A percentile compares a stretch with the other conserved stretches of the same genome.
phyloP scores from a whole-genome alignment of 2,113 vertebrate species.

The Labrus mixtus region DNA sequence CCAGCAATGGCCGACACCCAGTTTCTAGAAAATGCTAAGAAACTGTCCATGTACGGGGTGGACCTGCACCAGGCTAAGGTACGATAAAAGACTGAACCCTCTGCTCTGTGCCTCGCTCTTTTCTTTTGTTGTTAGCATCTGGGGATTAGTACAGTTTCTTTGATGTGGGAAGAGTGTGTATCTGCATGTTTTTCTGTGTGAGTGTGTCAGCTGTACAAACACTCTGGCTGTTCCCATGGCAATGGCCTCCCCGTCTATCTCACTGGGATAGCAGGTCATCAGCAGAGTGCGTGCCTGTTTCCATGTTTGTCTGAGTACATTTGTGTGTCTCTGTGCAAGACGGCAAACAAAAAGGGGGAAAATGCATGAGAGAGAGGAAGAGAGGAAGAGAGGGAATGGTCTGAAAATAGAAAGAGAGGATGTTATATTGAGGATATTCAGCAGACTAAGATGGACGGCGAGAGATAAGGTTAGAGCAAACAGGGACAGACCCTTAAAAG shows the following conservation, averaged over 20 bases:
- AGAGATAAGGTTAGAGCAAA: slow-evolving; percentile 24
- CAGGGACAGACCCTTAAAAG: slow-evolving; percentile 16
- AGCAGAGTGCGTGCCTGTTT: slow-evolving; percentile 41
- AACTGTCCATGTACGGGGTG: slow-evolving; percentile 98
- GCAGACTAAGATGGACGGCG: slow-evolving; percentile 20
- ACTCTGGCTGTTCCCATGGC: too few species aligned
- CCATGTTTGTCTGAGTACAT: slow-evolving; percentile 40
- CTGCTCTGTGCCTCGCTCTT: not conserved
- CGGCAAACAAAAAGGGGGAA: slow-evolving; percentile 7
- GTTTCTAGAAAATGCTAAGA: slow-evolving; percentile 98
- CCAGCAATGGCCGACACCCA: slow-evolving; percentile 95
- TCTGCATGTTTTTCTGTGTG: slow-evolving; percentile 20
- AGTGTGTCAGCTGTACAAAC: slow-evolving; percentile 82
- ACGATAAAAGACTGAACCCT: slow-evolving; percentile 61
- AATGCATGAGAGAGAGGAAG: slow-evolving; percentile 29
- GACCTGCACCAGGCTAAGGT: slow-evolving; percentile 99
- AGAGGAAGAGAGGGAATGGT: not conserved
- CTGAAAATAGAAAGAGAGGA: slow-evolving; percentile 53
- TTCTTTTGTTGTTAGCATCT: slow-evolving; percentile 30
- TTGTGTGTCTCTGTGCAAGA: slow-evolving; percentile 42
- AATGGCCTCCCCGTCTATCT: too few species aligned
- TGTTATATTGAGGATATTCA: slow-evolving; percentile 31
- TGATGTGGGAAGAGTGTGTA: slow-evolving; percentile 60
- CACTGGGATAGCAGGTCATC: slow-evolving; percentile 64
- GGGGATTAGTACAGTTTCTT: slow-evolving; percentile 54